Conservation (phyloP, 2,113 vertebrate genomes). For the Ctenodactylus gundi region DNA sequence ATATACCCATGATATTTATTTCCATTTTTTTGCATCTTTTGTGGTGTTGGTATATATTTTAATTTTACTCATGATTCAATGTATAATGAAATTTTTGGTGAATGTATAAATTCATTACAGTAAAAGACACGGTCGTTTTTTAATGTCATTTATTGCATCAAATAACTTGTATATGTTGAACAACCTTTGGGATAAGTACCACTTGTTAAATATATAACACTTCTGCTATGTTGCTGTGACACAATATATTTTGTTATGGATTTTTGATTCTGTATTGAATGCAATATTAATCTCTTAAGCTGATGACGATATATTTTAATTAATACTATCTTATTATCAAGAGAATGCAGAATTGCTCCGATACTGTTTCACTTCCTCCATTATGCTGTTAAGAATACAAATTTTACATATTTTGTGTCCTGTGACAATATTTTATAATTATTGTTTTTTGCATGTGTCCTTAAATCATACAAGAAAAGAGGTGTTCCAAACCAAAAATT, state of each 20-base stretch:
- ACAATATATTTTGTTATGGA: background rate
- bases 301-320: background rate
- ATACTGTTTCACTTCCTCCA: background rate
- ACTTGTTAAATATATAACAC: background rate
- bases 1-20: background rate
- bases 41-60: background rate
- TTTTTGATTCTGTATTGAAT: background rate
- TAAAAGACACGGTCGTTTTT: too few relatives aligned
- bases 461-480: background rate
- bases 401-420: background rate
- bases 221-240: background rate
- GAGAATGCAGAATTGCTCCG: background rate
- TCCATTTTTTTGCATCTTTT: background rate
- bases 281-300: background rate
- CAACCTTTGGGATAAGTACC: background rate
- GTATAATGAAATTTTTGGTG: too few relatives aligned
- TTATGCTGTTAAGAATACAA: background rate
- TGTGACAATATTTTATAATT: background rate
- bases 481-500: background rate
- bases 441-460: background rate
- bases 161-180: background rate
- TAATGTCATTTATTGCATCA: background rate
- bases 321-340: background rate
- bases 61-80: background rate
- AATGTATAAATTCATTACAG: too few relatives aligned